Base-by-base conservation (phyloP, 1,140 invertebrate species). In the Papilio polytes region DNA sequence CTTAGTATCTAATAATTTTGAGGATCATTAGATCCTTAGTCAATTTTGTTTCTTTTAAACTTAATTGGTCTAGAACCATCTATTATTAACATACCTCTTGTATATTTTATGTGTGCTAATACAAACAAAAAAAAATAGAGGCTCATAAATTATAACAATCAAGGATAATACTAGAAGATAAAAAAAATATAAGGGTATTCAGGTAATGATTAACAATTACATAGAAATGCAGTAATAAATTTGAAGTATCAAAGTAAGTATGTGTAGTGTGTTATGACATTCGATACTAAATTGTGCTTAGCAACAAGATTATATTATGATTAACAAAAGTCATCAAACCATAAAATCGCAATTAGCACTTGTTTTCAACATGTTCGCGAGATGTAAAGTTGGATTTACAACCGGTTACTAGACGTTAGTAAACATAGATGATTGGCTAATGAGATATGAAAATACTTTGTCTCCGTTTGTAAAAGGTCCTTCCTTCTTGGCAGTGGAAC, bases 401-500 rank as follows among this genome's bases (percentile, higher is more conserved):
- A 70, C 59, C 59, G 12, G 59, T 66, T 66, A 66, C 8, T 4
- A 66, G 59, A 66, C 22, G 59, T 20, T 31, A 26, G 59, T 66
- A 66, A 26, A 66, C 22, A 66, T 15, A 66, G 18, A 66, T 31
- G 12, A 66, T 31, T 15, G 59, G 59, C 10, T 66, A 66, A 66
- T 66, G 59, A 70, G 13, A 31, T 31, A 31, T 70, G 63, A 70
- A 70, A 36, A 70, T 70, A 70, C 59, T 63, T 70, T 31, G 26
- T 70, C 63, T 70, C 59, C 59, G 20, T 63, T 63, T 53, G 46
- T 51, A 63, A 76, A 53, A 81, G 78, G 77, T 81, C 41, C 85
- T 86, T 86, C 85, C 84, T 82, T 80, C 82, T 86, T 86, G 84
- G 84, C 85, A 84, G 48, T 26, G 73, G 48, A 56, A 20, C 18